These are phyloP conservation scores for Teleogryllus occipitalis DNA, from an alignment of 1,140 invertebrate species.

Conservation along the genomic window DNA sequence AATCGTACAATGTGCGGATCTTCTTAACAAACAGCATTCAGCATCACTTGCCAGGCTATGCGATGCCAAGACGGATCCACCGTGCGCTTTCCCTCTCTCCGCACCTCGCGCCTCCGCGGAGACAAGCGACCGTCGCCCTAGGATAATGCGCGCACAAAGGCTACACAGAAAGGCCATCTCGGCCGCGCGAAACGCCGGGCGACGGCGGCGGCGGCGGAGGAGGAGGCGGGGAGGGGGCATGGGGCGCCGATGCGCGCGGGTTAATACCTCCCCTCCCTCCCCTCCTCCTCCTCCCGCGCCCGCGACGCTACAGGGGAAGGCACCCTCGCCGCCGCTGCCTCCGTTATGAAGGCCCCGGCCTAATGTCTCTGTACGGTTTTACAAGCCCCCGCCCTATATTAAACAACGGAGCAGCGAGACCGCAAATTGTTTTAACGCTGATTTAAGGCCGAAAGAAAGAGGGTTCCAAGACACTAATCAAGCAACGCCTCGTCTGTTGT, in stretches of 20 bases:
- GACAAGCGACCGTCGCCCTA: not conserved
- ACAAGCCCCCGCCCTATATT: not conserved
- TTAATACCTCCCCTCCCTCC: not conserved
- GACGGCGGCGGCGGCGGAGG: no score
- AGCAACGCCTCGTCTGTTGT: not conserved
- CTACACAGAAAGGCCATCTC: not conserved
- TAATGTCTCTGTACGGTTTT: not conserved
- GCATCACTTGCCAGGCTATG: no score
- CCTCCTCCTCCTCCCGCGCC: no score
- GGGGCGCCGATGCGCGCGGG: not conserved
- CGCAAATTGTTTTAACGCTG: conserved; percentile 1
- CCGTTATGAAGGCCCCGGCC: not conserved
- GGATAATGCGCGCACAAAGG: not conserved
- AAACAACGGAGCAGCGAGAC: not conserved
- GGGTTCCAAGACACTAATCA: conserved; percentile 3
- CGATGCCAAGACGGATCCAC: no score
- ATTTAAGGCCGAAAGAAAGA: not conserved
- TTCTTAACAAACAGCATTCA: no score
- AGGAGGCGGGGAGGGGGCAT: no score
- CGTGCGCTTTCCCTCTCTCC: no score
- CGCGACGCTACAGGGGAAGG: not conserved
- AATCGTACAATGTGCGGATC: no score
- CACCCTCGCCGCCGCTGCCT: not conserved
- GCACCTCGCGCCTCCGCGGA: not conserved
- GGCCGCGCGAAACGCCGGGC: no score